A percentile compares a stretch with the other conserved stretches of the same genome.
These are phyloP conservation scores for Pituophis catenifer DNA, from an alignment of 2,113 vertebrate species.

Conservation along the genomic window DNA sequence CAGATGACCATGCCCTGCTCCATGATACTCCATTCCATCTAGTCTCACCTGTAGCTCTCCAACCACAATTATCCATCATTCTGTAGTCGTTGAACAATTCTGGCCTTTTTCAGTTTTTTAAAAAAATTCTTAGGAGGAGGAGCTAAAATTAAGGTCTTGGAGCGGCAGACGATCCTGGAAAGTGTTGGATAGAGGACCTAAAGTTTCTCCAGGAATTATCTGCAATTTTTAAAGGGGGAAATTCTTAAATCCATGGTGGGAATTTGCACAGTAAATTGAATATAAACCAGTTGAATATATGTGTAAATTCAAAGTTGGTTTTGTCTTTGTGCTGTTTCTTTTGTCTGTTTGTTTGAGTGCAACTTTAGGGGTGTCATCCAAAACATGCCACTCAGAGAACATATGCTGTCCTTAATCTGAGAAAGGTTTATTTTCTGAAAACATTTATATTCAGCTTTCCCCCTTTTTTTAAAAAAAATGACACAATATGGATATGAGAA, in stretches of 20 bases:
- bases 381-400: background rate
- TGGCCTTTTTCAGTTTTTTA: background rate
- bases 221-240: background rate
- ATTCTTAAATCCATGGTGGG: background rate
- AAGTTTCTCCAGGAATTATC: background rate
- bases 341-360: background rate
- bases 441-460: background rate
- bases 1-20: background rate
- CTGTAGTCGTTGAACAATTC: background rate
- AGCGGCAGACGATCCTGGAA: background rate
- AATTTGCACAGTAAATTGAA: background rate
- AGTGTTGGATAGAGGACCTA: background rate
- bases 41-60: background rate
- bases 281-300: background rate
- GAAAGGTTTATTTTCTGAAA: background rate
- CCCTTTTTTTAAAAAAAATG: background rate
- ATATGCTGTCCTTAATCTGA: background rate
- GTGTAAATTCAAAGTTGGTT: background rate
- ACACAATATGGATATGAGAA: background rate
- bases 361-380: background rate
- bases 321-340: background rate
- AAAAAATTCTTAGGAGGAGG: background rate
- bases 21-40: background rate
- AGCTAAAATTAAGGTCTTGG: background rate
- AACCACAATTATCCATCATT: background rate